Evolutionary conservation across 2,113 vertebrate genomes (phyloP).

Genomic region (Echinops telfairi): DNA sequence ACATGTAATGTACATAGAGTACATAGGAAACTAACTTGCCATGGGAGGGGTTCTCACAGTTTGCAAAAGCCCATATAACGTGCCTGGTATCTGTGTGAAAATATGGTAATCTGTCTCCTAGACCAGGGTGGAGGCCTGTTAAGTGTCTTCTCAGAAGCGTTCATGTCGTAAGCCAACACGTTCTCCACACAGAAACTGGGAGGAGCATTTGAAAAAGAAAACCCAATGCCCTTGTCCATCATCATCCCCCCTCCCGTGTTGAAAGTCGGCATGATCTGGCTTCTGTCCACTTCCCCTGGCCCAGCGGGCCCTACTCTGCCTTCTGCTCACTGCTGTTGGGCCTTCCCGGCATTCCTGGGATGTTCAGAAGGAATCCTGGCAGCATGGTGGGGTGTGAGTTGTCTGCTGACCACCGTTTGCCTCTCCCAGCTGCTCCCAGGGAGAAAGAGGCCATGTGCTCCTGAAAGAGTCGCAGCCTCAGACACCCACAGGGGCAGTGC

Average conservation of each 20-base stretch:
- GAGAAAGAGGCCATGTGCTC: too few species aligned
- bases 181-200: neutral
- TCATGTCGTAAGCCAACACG: neutral
- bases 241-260: rapidly evolving
- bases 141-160: neutral
- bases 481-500: too few species aligned
- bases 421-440: too few species aligned
- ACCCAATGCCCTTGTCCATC: neutral
- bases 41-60: neutral
- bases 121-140: neutral
- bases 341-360: neutral
- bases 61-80: neutral
- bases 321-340: neutral
- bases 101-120: neutral
- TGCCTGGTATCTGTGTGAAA: neutral
- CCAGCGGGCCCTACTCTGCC: neutral
- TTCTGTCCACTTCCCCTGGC: neutral
- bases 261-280: neutral
- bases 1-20: neutral
- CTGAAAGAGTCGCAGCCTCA: too few species aligned
- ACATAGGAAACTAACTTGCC: neutral
- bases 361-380: too few species aligned
- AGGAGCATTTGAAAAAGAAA: conserved; percentile 26
- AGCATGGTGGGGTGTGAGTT: too few species aligned
- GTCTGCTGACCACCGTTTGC: too few species aligned